These are phyloP conservation scores for Camelus dromedarius DNA, from an alignment of 2,113 vertebrate species.

Conservation along the genomic window DNA sequence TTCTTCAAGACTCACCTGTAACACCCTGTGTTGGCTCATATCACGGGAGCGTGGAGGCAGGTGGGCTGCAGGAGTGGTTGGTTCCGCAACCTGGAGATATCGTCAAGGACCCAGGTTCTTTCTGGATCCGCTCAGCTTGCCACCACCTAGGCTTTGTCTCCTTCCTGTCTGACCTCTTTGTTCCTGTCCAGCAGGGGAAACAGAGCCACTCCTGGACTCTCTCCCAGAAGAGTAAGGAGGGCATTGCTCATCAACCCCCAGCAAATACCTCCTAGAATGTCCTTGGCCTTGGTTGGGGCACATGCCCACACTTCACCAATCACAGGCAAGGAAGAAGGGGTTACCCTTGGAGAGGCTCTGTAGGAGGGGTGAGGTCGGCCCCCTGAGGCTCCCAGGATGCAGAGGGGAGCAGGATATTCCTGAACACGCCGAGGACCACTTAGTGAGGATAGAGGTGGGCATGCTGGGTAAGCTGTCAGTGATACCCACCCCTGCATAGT, in stretches of 20 bases:
- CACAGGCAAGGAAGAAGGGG: neutral
- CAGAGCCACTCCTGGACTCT: neutral
- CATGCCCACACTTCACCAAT: neutral
- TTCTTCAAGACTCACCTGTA: accelerated
- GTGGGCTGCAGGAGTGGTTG: neutral
- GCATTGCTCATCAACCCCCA: neutral
- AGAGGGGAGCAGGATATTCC: neutral
- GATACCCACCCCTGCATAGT: too few relatives aligned
- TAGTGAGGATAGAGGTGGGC: accelerated
- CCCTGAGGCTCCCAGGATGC: neutral
- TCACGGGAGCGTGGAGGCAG: too few relatives aligned
- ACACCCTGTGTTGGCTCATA: accelerated
- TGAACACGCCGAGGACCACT: neutral
- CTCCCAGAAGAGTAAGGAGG: neutral
- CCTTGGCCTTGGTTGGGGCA: neutral
- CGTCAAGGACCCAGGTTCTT: neutral
- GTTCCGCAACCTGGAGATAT: accelerated
- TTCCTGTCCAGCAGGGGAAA: neutral
- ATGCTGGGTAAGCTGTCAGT: neutral
- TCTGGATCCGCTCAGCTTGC: neutral
- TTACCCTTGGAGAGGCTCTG: neutral
- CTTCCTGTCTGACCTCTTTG: neutral
- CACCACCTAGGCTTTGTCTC: neutral
- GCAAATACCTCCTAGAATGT: too few relatives aligned
- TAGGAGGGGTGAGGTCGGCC: too few relatives aligned